Percentiles rank a stretch among this genome's conserved stretches.
Conservation (phyloP, 2,797 vertebrate genomes). For the Hippoglossus hippoglossus region DNA sequence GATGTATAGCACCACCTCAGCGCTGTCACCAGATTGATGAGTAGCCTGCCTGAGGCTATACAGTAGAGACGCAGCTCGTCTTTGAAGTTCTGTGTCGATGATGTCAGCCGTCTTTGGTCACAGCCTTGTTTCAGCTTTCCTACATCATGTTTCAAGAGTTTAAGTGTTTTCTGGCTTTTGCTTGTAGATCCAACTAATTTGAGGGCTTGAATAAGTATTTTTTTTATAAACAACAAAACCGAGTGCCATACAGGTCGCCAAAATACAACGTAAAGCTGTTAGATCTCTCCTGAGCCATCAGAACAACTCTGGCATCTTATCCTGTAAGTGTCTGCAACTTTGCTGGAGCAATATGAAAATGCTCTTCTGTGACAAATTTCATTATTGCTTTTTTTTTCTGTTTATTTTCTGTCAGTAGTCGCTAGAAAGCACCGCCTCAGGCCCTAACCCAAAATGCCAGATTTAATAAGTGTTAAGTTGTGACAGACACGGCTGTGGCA, state of each 20-base stretch:
- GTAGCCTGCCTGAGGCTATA: slow-evolving; percentile 60
- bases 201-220: slow-evolving; percentile 27
- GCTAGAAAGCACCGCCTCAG: slow-evolving; percentile 6
- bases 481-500: slow-evolving; percentile 29
- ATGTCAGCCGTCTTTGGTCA: slow-evolving; percentile 57
- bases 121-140: slow-evolving; percentile 39
- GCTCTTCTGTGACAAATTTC: slow-evolving; percentile 38
- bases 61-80: slow-evolving; percentile 48
- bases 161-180: slow-evolving; percentile 44
- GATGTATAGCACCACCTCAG: slow-evolving; percentile 69
- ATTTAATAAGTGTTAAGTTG: slow-evolving; percentile 47
- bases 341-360: slow-evolving; percentile 15
- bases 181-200: slow-evolving; percentile 39
- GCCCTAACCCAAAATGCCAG: slow-evolving; percentile 18
- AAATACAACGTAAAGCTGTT: slow-evolving; percentile 24
- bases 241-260: slow-evolving; percentile 29
- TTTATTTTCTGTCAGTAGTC: slow-evolving; percentile 34
- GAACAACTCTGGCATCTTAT: slow-evolving; percentile 30
- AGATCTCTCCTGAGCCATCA: slow-evolving; percentile 12
- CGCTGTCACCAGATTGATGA: slow-evolving; percentile 69
- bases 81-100: slow-evolving; percentile 68
- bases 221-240: slow-evolving; percentile 34
- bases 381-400: slow-evolving; percentile 25
- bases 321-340: slow-evolving; percentile 1
- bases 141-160: slow-evolving; percentile 33